Evolutionary conservation across 2,888 invertebrate genomes (phyloP), one percentile per base, ranked within the genome.

Genomic region (Erebia ligea): DNA sequence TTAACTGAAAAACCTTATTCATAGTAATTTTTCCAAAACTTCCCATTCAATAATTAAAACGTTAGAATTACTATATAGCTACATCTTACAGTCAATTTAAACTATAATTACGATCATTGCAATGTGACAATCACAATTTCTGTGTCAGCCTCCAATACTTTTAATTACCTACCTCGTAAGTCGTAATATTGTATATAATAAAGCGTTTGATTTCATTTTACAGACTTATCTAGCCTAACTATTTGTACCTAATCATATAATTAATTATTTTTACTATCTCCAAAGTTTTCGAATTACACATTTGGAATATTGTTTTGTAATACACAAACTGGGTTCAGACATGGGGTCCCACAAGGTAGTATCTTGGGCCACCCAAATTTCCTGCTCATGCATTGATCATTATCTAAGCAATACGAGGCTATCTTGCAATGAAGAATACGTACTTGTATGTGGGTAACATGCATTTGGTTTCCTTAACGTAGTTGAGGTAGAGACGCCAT

Each of bases 401-500:
- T 13, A 13, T 21, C 13, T 25, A 25, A 15, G 21, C 13, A 25
- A 25, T 61, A 58, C 0, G 45, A 56, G 68, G n/a, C 10, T 34
- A 56, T 42, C 1, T 4, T 19, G n/a, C n/a, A 8, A 4, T 50
- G 21, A 13, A 52, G 1, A 10, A 66, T 70, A 95, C 96, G 94
- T 95, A 98, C 98, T 98, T 98, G 94, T 98, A 98, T 0, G 98
- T 97, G 0, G 98, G 96, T 78, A 99, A 94, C 81, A 97, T 96
- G 66, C 98, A 97, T 88, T 99, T 99, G 1, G 99, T 99, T 86
- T 99, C 99, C 92, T 98, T 98, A 50, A 99, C 99, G 90, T 99
- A 99, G 79, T 97, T 97, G 73, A 99, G 95, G 91, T 99, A 99
- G 68, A 99, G 95, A 86, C 99, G 97, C 99, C 99, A 99, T 76